Conservation (phyloP, 2,888 invertebrate genomes). For the Thereva unica region DNA sequence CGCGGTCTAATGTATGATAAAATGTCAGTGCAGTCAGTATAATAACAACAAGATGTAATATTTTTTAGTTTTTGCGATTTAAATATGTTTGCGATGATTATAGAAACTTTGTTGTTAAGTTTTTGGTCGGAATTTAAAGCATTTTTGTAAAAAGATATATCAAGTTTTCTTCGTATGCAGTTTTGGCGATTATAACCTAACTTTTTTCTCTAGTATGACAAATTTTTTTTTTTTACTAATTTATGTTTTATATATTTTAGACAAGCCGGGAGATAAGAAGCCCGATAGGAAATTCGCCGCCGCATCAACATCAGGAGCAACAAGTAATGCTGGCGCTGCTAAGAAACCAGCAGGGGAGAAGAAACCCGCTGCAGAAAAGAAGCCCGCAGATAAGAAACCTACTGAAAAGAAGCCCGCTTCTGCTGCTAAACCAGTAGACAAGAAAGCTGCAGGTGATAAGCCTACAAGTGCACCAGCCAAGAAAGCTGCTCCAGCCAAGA, state of each 20-base stretch:
- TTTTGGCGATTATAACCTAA: neutral
- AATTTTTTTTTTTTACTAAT: neutral
- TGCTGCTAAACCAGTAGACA: slow-evolving; percentile 30
- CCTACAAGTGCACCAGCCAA: slow-evolving; percentile 48
- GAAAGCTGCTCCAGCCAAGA: slow-evolving; percentile 42
- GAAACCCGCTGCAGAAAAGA: slow-evolving; percentile 47
- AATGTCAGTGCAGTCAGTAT: slow-evolving; percentile 1
- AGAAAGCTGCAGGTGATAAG: slow-evolving; percentile 45
- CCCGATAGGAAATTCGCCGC: slow-evolving; percentile 59
- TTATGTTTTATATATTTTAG: slow-evolving; percentile 52
- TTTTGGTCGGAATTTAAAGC: neutral
- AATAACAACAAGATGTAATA: neutral
- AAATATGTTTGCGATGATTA: slow-evolving; percentile 26
- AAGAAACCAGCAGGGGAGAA: slow-evolving; percentile 49
- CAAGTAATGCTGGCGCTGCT: slow-evolving; percentile 45
- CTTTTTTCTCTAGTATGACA: neutral
- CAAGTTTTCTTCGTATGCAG: neutral
- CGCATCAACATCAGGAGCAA: slow-evolving; percentile 55
- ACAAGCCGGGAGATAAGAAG: slow-evolving; percentile 65
- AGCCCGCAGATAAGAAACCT: slow-evolving; percentile 53
- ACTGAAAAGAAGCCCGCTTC: slow-evolving; percentile 46
- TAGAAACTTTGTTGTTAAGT: slow-evolving; percentile 12
- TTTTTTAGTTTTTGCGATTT: neutral
- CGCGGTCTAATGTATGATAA: slow-evolving; percentile 44
- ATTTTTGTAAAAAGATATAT: neutral